Conservation (phyloP, 1,140 invertebrate species). For the Drosophila mauritiana region DNA sequence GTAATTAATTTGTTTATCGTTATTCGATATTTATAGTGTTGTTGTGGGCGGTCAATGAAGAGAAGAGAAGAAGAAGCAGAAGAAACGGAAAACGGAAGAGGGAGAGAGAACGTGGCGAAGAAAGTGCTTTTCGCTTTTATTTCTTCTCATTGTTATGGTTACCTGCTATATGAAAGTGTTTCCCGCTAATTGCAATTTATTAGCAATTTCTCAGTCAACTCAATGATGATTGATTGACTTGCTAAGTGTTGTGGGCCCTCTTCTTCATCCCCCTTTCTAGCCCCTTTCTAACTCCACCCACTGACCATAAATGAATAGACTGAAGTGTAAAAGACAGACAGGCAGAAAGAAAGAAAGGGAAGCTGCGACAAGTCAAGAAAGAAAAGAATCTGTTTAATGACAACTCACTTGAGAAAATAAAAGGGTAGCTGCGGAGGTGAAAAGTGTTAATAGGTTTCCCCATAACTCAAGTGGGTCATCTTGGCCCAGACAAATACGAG, state of each 20-base stretch:
- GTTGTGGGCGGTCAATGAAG: constrained; percentile 35
- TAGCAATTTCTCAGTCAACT: constrained; percentile 56
- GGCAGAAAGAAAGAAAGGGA: constrained; percentile 28
- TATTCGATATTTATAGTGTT: constrained; percentile 41
- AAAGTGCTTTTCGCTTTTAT: constrained; percentile 53
- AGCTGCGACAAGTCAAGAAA: constrained; percentile 24
- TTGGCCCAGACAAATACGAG: constrained; percentile 55
- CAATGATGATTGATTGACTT: constrained; percentile 56
- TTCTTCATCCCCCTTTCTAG: no score
- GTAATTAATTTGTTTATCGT: constrained; percentile 43
- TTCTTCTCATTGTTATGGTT: constrained; percentile 26
- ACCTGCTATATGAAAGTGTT: constrained; percentile 40
- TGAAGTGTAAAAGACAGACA: not conserved
- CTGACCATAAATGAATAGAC: constrained; percentile 7
- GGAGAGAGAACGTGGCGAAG: constrained; percentile 21
- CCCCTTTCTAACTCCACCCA: constrained; percentile 14
- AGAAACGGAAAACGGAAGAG: constrained; percentile 9
- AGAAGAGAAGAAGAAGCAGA: not conserved
- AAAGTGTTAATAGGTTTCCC: constrained; percentile 79
- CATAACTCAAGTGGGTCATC: constrained; percentile 76
- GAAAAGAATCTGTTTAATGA: constrained; percentile 55
- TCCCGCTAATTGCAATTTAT: constrained; percentile 54
- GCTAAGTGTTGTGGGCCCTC: constrained; percentile 1
- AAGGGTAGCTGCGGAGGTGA: constrained; percentile 52
- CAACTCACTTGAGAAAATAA: constrained; percentile 47